Base-by-base conservation (phyloP, 2,113 vertebrate genomes). In the Strix uralensis region DNA sequence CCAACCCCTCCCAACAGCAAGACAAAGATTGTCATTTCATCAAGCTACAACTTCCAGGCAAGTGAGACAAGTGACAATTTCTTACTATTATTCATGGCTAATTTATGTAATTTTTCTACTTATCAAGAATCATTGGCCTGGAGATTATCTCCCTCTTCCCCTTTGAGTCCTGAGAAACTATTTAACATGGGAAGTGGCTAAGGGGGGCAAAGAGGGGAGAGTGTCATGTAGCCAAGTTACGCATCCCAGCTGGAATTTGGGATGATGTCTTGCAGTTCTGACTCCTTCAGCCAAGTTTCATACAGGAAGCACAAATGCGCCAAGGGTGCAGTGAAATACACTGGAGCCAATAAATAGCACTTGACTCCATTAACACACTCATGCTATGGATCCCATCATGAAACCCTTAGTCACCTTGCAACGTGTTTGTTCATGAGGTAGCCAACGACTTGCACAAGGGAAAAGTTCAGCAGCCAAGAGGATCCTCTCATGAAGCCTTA, bases 171-270 rank as follows among this genome's bases (percentile, higher is more conserved):
- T 94, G 94, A 95, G 92, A 94, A 97, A 94, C 89, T 92, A 94
- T 95, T 95, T 67, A 94, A 62, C 70, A 83, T 80, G 82, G 91
- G 89, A 95, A 94, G 46, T 34, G 46, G 85, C 78, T 84, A 65
- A 75, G 83, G 82, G 88, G 78, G 77, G 80, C 67, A 81, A 51
- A 55, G 77, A 75, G 63, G 47, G 61, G 63, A 77, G 81, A 74
- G 70, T 55, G 77, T 88, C 71, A 40, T 72, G 75, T 79, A 94
- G 94, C 95, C 97, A 97, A 94, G 92, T 93, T 94, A 95, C 81
- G n/a, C 75, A 92, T 95, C 96, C 88, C 92, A 97, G 85, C 79
- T 97, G 95, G 96, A 97, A 97, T 96, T n/a, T 78, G 88, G 66
- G 89, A 96, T 87, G 95, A 87, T 88, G 88, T 80, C 83, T 88